Evolutionary conservation across 2,797 vertebrate genomes (phyloP), one percentile per base, ranked within the genome.

Genomic region (Mareca strepera): DNA sequence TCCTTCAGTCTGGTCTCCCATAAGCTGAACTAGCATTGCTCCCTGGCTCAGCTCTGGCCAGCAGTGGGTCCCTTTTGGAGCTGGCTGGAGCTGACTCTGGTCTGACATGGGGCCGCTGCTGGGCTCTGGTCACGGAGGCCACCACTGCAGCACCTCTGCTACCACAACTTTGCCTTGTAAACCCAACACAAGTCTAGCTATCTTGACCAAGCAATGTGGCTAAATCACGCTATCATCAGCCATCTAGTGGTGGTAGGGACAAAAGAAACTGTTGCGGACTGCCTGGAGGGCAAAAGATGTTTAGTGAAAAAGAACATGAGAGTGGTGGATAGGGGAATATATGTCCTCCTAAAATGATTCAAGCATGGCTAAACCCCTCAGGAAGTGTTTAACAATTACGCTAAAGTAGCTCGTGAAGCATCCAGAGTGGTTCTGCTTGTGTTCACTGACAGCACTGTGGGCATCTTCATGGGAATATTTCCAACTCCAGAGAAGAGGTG

Each of bases 361-460:
- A 62, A 31, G 29, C 56, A 48, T 17, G 25, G 48, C 37, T 77
- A 43, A 85, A 14, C 14, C 4, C 9, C 14, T 58, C 22, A 53
- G 59, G 52, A 69, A 16, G 53, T 58, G 53, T n/a, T 29, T 44
- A 62, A 25, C 35, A 52, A 26, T 41, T 37, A 35, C 9, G 6
- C 63, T 77, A 16, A n/a, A 33, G 31, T 17, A 50, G 23, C 20
- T 18, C 1, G 7, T 35, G 86, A 60, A 73, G 20, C 35, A 9
- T 72, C 44, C 28, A 21, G 52, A 43, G 63, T 46, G 41, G 69
- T 56, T 72, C 29, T 72, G 23, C 26, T 20, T 33, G 0, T 29
- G 37, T 7, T 7, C 4, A 16, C 13, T 31, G 41, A 20, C 1
- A 2, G 31, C 17, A n/a, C n/a, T 2, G 0, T 9, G 44, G 29